Evolutionary conservation across 2,113 vertebrate genomes (phyloP).

Genomic region (Anolis sagrei): DNA sequence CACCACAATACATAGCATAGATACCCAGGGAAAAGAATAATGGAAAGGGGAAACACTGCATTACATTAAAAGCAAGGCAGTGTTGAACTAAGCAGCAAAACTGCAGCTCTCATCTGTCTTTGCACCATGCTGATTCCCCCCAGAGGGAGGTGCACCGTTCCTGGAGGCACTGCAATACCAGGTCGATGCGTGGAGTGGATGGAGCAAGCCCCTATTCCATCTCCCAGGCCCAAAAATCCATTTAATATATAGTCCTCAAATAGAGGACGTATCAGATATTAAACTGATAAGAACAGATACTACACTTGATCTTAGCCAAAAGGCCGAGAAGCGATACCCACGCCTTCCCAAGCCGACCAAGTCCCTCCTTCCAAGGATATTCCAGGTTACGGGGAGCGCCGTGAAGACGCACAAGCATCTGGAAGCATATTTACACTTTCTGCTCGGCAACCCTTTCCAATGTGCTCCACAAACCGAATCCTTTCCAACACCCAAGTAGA

Average conservation of each 20-base stretch:
- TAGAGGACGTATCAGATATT: constrained; percentile 80
- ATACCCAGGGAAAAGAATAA: too few species aligned
- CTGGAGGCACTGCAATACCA: constrained; percentile 68
- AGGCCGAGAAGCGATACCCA: constrained; percentile 71
- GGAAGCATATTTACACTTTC: too few species aligned
- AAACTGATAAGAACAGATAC: constrained; percentile 81
- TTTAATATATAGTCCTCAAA: constrained; percentile 69
- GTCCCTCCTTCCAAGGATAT: too few species aligned
- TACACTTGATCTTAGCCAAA: constrained; percentile 74
- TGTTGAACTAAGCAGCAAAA: too few species aligned
- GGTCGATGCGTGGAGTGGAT: constrained; percentile 72
- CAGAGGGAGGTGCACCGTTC: constrained; percentile 54
- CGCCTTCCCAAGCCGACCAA: accelerated
- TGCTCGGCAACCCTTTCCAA: too few species aligned
- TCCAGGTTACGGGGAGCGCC: accelerated
- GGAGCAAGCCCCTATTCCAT: constrained; percentile 67
- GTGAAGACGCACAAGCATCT: too few species aligned
- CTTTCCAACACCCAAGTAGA: too few species aligned
- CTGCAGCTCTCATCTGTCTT: too few species aligned
- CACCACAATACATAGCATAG: too few species aligned
- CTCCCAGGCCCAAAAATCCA: constrained; percentile 55
- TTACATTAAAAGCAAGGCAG: too few species aligned
- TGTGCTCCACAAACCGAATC: not conserved
- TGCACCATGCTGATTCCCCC: not conserved
- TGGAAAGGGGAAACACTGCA: too few species aligned